These are phyloP conservation scores for Grus americana DNA, from an alignment of 2,113 vertebrate genomes.

Conservation along the genomic window DNA sequence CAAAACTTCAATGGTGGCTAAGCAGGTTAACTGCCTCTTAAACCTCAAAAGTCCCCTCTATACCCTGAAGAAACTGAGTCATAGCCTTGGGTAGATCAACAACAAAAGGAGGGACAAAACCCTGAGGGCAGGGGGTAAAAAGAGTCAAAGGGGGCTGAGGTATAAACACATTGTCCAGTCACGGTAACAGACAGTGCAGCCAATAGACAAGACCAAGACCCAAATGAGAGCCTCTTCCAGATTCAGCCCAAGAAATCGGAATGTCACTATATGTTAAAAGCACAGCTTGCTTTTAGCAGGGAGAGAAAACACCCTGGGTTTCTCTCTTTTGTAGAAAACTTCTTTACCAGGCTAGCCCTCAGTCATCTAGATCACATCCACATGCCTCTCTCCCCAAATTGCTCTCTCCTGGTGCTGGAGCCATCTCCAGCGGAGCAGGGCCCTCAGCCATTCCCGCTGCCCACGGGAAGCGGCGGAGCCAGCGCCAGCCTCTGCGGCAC, in stretches of 20 bases:
- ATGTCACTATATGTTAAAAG: neutral
- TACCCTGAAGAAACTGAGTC: neutral
- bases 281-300: neutral
- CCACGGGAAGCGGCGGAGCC: accelerated
- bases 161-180: neutral
- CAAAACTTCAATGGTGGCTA: neutral
- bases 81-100: neutral
- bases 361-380: no score
- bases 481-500: neutral
- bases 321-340: neutral
- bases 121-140: neutral
- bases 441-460: neutral
- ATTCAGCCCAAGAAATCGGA: neutral
- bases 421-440: accelerated
- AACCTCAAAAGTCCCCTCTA: neutral
- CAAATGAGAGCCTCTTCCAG: neutral
- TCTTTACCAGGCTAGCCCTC: neutral
- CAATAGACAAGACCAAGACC: neutral
- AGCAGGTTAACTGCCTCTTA: neutral
- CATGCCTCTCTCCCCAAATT: neutral
- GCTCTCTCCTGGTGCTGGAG: neutral
- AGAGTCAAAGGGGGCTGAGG: neutral
- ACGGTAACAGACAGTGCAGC: neutral
- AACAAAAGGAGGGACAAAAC: neutral
- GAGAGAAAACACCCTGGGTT: neutral